phyloP scores from a whole-genome alignment of 2,113 vertebrate species.

The Hiodon alosoides region DNA sequence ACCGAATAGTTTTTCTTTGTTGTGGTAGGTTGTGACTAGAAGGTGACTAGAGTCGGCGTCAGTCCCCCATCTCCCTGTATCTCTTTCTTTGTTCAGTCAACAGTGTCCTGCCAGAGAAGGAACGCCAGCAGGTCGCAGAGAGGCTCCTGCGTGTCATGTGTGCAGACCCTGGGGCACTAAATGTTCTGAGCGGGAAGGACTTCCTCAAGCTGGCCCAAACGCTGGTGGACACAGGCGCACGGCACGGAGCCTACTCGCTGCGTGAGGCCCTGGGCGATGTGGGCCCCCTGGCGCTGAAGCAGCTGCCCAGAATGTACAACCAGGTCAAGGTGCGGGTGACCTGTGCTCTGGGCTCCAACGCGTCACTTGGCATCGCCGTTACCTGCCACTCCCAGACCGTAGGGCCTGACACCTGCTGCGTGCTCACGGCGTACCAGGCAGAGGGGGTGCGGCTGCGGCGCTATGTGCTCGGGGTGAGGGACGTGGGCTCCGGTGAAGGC shows the following conservation, averaged over 20 bases:
- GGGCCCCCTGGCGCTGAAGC: constrained; percentile 84
- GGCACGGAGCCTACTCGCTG: constrained; percentile 90
- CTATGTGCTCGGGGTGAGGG: constrained; percentile 86
- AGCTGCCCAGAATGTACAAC: constrained; percentile 97
- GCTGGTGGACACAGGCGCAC: constrained; percentile 87
- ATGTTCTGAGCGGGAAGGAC: constrained; percentile 86
- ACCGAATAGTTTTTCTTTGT: background rate
- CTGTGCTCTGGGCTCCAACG: constrained; percentile 89
- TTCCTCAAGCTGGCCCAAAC: constrained; percentile 95
- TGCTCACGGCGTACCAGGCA: constrained; percentile 89
- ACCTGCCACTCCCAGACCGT: constrained; percentile 90
- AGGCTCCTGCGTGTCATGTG: constrained; percentile 90
- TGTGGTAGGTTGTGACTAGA: no score
- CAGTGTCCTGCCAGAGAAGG: constrained; percentile 87
- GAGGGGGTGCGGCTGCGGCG: constrained; percentile 87
- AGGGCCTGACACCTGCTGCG: constrained; percentile 84
- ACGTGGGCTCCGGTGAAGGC: constrained; percentile 77
- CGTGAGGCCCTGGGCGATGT: constrained; percentile 90
- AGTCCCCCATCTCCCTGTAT: constrained; percentile 35
- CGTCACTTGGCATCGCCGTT: constrained; percentile 88
- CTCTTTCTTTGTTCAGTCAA: constrained; percentile 64
- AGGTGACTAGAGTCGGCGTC: background rate
- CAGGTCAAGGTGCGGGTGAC: constrained; percentile 98
- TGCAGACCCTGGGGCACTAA: constrained; percentile 81
- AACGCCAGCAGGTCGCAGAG: constrained; percentile 91